A percentile compares a stretch with the other conserved stretches of the same genome.
Conservation (phyloP, 2,797 vertebrate species). For the Chelon labrosus region DNA sequence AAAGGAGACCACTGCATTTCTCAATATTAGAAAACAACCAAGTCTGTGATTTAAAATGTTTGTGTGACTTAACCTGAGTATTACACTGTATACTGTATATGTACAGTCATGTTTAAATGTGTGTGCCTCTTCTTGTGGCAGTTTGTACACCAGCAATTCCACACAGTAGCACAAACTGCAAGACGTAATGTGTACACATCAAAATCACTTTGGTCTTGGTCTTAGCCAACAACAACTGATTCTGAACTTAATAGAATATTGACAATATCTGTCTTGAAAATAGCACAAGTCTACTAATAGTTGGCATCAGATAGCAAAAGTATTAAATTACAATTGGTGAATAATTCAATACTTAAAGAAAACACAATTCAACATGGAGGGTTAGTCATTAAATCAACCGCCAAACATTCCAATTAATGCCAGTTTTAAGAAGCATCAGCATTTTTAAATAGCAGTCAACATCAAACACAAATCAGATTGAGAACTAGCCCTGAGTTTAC, state of each 20-base stretch:
- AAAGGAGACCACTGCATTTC: conserved; percentile 69
- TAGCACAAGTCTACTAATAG: conserved; percentile 34
- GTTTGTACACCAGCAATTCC: conserved; percentile 38
- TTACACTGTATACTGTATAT: conserved; percentile 59
- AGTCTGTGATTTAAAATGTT: conserved; percentile 70
- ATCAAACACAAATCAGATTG: conserved; percentile 47
- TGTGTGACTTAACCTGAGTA: conserved; percentile 79
- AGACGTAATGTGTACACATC: conserved; percentile 46
- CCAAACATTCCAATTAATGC: conserved; percentile 49
- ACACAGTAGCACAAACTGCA: conserved; percentile 30
- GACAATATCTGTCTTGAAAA: conserved; percentile 37
- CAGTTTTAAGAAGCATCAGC: conserved; percentile 33
- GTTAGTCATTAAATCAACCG: conserved; percentile 67
- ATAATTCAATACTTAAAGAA: conserved; percentile 54
- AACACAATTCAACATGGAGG: conserved; percentile 56
- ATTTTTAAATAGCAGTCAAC: conserved; percentile 10
- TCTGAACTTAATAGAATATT: conserved; percentile 23
- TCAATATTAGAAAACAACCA: conserved; percentile 70
- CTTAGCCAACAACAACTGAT: conserved; percentile 38
- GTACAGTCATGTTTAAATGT: conserved; percentile 55
- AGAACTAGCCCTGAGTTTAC: background rate
- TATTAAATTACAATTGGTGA: conserved; percentile 55
- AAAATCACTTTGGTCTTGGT: conserved; percentile 73
- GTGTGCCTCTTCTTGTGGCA: conserved; percentile 29
- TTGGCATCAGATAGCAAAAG: conserved; percentile 51